A percentile compares a stretch with the other conserved stretches of the same genome.
Evolutionary conservation across 1,140 invertebrate genomes (phyloP).

Genomic region (Philopotamus ludificatus): DNA sequence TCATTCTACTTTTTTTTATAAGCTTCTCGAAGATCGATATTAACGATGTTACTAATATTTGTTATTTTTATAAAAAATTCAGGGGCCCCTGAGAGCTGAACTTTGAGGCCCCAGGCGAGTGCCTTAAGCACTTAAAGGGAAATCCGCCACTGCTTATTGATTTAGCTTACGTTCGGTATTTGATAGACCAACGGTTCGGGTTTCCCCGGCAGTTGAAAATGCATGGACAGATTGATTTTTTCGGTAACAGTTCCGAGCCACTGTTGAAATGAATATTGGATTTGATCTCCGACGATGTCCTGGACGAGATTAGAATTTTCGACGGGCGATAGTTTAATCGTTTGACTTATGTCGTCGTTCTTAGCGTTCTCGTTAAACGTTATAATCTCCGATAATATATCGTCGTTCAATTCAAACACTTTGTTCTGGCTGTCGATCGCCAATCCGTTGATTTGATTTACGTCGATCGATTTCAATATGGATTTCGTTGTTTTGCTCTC

Average conservation of each 20-base stretch:
- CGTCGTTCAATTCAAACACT: neutral
- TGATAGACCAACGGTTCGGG: conserved; percentile 72
- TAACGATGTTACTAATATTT: neutral
- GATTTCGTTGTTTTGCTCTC: neutral
- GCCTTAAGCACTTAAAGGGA: too few species aligned
- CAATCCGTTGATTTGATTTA: neutral
- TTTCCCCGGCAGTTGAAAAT: conserved; percentile 71
- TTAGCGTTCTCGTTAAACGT: neutral
- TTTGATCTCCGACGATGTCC: neutral
- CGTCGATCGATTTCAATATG: neutral
- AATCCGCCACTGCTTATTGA: too few species aligned
- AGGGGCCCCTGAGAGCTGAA: too few species aligned
- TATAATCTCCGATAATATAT: neutral
- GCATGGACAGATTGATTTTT: conserved; percentile 77
- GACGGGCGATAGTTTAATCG: neutral
- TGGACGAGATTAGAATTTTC: neutral
- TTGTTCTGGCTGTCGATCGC: neutral
- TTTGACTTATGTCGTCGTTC: neutral
- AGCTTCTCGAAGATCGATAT: too few species aligned
- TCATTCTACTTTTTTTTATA: too few species aligned
- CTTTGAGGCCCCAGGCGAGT: too few species aligned
- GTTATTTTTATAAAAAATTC: neutral
- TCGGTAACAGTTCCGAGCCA: conserved; percentile 77
- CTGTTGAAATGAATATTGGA: conserved; percentile 58
- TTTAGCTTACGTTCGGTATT: conserved; percentile 61